phyloP scores from a whole-genome alignment of 2,113 vertebrate species.

The Herpailurus yagouaroundi region DNA sequence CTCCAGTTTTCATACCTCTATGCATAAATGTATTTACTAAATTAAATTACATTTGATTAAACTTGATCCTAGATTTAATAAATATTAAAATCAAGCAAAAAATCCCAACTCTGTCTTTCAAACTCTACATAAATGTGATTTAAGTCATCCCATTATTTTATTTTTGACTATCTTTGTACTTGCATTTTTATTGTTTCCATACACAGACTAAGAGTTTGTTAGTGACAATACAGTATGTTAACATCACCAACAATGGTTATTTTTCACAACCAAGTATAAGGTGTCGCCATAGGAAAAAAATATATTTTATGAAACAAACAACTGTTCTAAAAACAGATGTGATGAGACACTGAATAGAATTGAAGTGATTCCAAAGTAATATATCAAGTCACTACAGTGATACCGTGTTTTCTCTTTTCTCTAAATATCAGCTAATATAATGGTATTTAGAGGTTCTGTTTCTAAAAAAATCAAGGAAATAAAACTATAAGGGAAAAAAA shows the following conservation, averaged over 20 bases:
- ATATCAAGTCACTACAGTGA: neutral
- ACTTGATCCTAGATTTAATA: neutral
- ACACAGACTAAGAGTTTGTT: neutral
- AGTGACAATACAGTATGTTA: neutral
- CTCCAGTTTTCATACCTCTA: neutral
- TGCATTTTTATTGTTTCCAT: neutral
- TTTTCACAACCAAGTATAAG: neutral
- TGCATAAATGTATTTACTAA: neutral
- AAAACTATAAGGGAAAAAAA: neutral
- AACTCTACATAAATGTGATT: neutral
- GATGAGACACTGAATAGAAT: neutral
- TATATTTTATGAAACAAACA: neutral
- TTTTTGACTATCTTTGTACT: neutral
- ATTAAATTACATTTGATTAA: neutral
- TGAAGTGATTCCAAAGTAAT: neutral
- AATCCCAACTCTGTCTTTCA: neutral
- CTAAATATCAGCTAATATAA: neutral
- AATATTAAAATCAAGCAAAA: neutral
- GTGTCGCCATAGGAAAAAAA: neutral
- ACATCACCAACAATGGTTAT: neutral
- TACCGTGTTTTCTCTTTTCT: neutral
- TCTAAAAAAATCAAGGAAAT: neutral
- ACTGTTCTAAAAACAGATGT: neutral
- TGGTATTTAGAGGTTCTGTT: neutral
- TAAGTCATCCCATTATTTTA: neutral